Evolutionary conservation across 1,140 invertebrate species (phyloP).

Genomic region (Zaprionus africanus): DNA sequence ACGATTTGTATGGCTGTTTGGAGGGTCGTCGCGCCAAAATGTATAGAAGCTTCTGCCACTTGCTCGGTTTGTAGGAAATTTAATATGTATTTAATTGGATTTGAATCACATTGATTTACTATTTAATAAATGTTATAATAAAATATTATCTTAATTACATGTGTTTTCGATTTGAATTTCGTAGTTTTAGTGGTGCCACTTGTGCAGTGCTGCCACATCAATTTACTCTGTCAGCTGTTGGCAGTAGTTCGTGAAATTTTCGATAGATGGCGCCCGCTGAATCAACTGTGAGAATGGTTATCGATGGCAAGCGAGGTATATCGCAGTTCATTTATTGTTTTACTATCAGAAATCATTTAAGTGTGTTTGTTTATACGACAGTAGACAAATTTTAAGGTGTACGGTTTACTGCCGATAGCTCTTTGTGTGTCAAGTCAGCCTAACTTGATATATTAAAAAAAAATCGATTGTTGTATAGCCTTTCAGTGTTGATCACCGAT

Average conservation of each 20-base stretch:
- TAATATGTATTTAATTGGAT: constrained; percentile 40
- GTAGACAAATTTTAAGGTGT: background rate
- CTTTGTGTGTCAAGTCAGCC: background rate
- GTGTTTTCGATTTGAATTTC: background rate
- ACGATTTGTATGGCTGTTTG: constrained; percentile 89
- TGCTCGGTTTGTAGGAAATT: constrained; percentile 85
- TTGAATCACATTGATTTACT: constrained; percentile 83
- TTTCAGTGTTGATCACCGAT: constrained; percentile 6
- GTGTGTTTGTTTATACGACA: background rate
- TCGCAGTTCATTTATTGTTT: background rate
- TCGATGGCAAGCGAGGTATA: background rate
- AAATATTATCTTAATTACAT: background rate
- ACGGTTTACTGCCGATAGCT: background rate
- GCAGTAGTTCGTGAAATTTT: background rate
- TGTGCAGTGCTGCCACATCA: background rate
- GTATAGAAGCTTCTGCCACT: constrained; percentile 87
- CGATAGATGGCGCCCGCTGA: background rate
- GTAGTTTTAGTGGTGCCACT: background rate
- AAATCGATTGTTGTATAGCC: background rate
- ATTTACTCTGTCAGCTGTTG: background rate
- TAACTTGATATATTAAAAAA: background rate
- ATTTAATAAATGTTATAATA: constrained; percentile 49
- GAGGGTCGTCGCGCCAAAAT: constrained; percentile 84
- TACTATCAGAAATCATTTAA: background rate
- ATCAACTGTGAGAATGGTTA: background rate